phyloP scores from a whole-genome alignment of 2,888 invertebrate genomes.

The Erynnis tages region DNA sequence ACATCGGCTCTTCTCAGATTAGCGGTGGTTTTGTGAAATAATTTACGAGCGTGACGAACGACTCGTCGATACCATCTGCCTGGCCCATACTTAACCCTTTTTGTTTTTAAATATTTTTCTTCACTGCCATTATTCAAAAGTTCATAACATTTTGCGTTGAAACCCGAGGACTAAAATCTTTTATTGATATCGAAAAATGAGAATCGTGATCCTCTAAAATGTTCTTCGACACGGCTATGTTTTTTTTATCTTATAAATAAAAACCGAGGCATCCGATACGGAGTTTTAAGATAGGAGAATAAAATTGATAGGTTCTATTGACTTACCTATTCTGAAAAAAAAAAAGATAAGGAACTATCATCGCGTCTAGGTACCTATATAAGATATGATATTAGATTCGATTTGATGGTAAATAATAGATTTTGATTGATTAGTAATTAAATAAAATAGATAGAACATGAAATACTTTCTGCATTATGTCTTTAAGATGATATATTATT shows the following conservation, averaged over 20 bases:
- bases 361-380: too few relatives aligned
- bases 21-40: constrained; percentile 78
- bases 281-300: constrained; percentile 41
- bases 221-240: constrained; percentile 52
- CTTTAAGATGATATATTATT: too few relatives aligned
- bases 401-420: too few relatives aligned
- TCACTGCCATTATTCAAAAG: constrained; percentile 77
- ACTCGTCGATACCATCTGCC: constrained; percentile 77
- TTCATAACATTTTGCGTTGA: constrained; percentile 72
- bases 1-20: constrained; percentile 73
- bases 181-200: constrained; percentile 73
- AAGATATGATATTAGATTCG: too few relatives aligned
- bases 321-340: constrained; percentile 48
- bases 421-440: too few relatives aligned
- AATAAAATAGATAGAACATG: too few relatives aligned
- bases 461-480: too few relatives aligned
- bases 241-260: constrained; percentile 63
- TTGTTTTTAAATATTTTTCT: constrained; percentile 71
- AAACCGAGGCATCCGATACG: constrained; percentile 41
- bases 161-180: constrained; percentile 63
- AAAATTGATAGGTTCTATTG: constrained; percentile 44
- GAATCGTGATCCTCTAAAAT: constrained; percentile 59
- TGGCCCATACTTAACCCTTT: constrained; percentile 74
- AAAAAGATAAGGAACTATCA: background rate
- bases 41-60: constrained; percentile 80